Evolutionary conservation across 1,140 invertebrate genomes (phyloP).

Genomic region (Hydropsyche tenuis): DNA sequence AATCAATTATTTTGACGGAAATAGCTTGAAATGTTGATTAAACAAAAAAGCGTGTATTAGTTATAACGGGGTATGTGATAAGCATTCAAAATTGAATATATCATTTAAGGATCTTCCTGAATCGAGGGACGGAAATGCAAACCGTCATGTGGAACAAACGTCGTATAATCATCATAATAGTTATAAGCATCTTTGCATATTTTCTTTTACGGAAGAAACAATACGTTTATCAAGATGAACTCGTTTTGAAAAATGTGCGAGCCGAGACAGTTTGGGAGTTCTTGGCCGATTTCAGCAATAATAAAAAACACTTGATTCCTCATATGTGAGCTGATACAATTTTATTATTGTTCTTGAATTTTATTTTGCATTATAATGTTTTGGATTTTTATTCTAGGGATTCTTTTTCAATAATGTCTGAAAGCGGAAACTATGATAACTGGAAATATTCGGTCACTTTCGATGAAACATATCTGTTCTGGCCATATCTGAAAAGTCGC

Average conservation of each 20-base stretch:
- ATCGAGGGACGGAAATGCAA: constrained; percentile 35
- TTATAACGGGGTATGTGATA: too few species aligned
- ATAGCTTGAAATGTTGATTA: too few species aligned
- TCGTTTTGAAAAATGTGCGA: constrained; percentile 61
- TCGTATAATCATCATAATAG: constrained; percentile 32
- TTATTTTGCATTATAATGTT: background rate
- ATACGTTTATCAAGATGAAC: constrained; percentile 55
- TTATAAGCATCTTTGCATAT: constrained; percentile 35
- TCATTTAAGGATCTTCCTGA: too few species aligned
- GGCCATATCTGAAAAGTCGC: constrained; percentile 67
- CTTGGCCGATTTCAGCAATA: constrained; percentile 76
- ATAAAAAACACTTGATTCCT: constrained; percentile 70
- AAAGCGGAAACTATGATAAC: constrained; percentile 70
- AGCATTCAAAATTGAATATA: too few species aligned
- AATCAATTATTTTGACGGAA: too few species aligned
- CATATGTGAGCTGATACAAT: constrained; percentile 66
- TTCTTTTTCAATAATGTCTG: constrained; percentile 67
- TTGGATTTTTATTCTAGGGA: constrained; percentile 56
- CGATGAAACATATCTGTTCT: constrained; percentile 68
- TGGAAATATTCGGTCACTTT: constrained; percentile 76
- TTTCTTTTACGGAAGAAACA: constrained; percentile 37
- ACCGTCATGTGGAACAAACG: constrained; percentile 46
- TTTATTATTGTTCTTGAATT: background rate
- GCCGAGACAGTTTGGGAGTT: constrained; percentile 74
- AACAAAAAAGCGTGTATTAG: too few species aligned